A percentile compares a stretch with the other conserved stretches of the same genome.
phyloP scores from a whole-genome alignment of 2,113 vertebrate genomes.

The sheep (Ovis aries) region ARS-UI_Ramb_v3.0 NC_056076.1:52598001-52598500 shows the following conservation, averaged over 20 bases:
- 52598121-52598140: background rate
- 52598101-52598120: no score
- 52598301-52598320: background rate
- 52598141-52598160: background rate
- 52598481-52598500: background rate
- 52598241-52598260: background rate
- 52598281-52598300: background rate
- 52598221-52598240: background rate
- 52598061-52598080: no score
- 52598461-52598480: background rate
- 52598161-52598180: background rate
- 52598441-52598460: background rate
- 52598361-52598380: background rate
- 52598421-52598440: background rate
- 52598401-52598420: background rate
- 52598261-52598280: background rate
- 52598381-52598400: background rate
- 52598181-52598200: background rate
- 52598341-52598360: background rate
- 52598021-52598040: no score
- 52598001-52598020: no score
- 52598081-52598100: no score
- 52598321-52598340: background rate
- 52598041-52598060: no score
- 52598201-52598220: background rate